Base-by-base conservation (phyloP, 2,888 invertebrate species). In the Melikaiella ostensackeni region DNA sequence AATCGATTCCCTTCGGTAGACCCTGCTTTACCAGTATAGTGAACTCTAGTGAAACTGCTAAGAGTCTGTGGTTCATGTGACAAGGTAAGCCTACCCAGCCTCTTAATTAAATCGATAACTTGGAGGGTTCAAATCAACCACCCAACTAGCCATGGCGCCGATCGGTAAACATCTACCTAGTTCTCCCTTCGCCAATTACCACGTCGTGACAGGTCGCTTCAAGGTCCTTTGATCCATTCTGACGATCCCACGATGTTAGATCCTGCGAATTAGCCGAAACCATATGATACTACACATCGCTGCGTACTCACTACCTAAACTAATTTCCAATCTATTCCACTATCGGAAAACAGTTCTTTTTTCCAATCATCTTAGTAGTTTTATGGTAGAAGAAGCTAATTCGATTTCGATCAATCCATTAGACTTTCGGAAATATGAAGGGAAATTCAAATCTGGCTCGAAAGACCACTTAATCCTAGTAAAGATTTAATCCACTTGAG, bases 51-150 rank as follows among this genome's bases (percentile, higher is more conserved):
- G 61, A 61, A 79, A 76, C 76, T 78, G 79, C 61, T 82, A 79
- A 80, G 79, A 82, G 80, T 77, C 75, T 74, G 76, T 79, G 77
- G 76, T 80, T 77, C 57, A 78, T 70, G 19, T 57, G 64, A 78
- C 77, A 50, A 75, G 75, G 74, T 78, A 70, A 73, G 77, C 78
- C 30, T 66, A 73, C 73, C 46, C 76, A 79, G 80, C 79, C 79
- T 82, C 83, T 84, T 84, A 83, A 85, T 85, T 84, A 85, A 85
- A 85, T 84, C 85, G 82, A 85, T 84, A 84, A 82, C 81, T 81
- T 66, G 84, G 66, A 77, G 76, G 82, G 83, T 80, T 75, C 76
- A 76, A 73, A 77, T 57, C 66, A 75, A 78, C 70, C 73, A 74
- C 62, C 66, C 64, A 77, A 63, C 46, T 76, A 74, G 61, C 59